These are phyloP conservation scores for Thymallus thymallus DNA, from an alignment of 2,113 vertebrate species.

Conservation along the genomic window DNA sequence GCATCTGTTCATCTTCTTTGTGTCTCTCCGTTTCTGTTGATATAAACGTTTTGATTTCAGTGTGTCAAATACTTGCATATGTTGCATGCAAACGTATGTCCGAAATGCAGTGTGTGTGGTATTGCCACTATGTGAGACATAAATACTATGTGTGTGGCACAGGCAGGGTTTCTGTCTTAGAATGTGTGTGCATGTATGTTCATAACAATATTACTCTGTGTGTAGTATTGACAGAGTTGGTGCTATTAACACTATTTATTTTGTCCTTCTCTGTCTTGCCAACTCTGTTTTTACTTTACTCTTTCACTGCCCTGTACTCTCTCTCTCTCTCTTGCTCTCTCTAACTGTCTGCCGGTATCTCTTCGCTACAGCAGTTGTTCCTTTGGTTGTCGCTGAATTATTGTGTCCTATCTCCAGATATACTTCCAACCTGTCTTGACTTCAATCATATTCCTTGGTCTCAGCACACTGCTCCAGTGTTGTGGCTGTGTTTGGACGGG, in stretches of 20 bases:
- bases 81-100: conserved; percentile 19
- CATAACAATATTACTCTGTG: conserved; percentile 33
- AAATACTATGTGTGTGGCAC: conserved; percentile 22
- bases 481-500: background rate
- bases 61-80: conserved; percentile 3
- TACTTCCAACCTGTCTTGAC: background rate
- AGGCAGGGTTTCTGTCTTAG: conserved; percentile 43
- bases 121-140: conserved; percentile 24
- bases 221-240: conserved; percentile 34
- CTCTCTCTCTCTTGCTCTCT: background rate
- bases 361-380: background rate
- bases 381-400: conserved; percentile 1
- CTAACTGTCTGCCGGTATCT: conserved; percentile 14
- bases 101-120: conserved; percentile 19
- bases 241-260: conserved; percentile 12
- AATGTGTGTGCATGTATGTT: conserved; percentile 10
- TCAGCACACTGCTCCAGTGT: background rate
- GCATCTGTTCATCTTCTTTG: background rate
- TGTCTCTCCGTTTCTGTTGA: conserved; percentile 23
- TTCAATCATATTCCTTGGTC: conserved; percentile 4
- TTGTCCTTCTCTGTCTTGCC: conserved; percentile 19
- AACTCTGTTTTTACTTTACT: background rate
- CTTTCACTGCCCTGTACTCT: background rate
- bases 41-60: conserved; percentile 1
- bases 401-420: conserved; percentile 1